phyloP scores from a whole-genome alignment of 2,797 vertebrate species.

The Squalus acanthias region DNA sequence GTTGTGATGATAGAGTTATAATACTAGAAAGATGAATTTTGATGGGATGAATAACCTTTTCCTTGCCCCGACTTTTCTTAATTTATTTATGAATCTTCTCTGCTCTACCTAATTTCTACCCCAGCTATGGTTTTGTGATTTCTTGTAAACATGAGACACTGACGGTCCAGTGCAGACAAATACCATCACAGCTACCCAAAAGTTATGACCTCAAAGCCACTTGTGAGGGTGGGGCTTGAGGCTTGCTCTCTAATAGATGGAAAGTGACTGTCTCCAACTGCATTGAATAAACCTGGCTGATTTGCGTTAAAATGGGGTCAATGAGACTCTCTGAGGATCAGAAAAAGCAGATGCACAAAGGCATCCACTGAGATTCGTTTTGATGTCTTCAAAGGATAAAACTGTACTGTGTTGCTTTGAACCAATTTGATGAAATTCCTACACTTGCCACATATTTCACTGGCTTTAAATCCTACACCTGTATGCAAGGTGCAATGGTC shows the following conservation, averaged over 20 bases:
- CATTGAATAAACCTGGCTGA: background rate
- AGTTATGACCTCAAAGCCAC: too few species aligned
- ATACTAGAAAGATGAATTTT: background rate
- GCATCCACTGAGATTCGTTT: background rate
- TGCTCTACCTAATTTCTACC: background rate
- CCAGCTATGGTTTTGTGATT: background rate
- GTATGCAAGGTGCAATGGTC: background rate
- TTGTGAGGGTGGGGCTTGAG: background rate
- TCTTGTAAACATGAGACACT: background rate
- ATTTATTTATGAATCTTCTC: background rate
- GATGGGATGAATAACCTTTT: background rate
- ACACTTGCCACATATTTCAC: background rate
- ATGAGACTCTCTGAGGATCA: background rate
- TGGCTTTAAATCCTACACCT: background rate
- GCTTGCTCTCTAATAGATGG: background rate
- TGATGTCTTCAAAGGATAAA: conserved; percentile 17
- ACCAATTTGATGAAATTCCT: background rate
- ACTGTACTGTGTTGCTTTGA: background rate
- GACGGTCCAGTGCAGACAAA: background rate
- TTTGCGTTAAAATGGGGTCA: background rate
- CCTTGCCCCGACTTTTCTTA: background rate
- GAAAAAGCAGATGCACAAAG: background rate
- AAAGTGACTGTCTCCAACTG: background rate
- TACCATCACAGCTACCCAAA: background rate
- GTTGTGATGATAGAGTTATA: too few species aligned